Percentiles rank a stretch among this genome's conserved stretches.
These are phyloP conservation scores for Branchellion lobata DNA, from an alignment of 2,888 invertebrate species.

Conservation along the genomic window DNA sequence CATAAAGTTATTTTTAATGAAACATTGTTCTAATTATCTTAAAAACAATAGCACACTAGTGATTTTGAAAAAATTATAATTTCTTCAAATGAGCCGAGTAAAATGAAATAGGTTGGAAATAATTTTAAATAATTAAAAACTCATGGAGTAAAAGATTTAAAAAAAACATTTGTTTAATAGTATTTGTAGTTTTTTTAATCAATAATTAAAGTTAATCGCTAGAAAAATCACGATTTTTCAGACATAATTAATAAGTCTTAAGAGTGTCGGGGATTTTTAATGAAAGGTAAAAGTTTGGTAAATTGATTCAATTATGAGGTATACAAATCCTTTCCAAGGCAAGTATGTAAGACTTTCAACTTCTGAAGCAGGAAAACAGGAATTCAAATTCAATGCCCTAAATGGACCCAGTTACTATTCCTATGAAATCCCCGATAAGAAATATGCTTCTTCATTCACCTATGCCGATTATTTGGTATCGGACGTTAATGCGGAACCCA, in stretches of 20 bases:
- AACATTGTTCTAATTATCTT: too few species aligned
- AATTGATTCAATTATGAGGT: not conserved
- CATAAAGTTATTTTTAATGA: too few species aligned
- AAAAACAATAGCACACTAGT: too few species aligned
- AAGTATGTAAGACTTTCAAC: conserved; percentile 44
- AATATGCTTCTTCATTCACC: conserved; percentile 46
- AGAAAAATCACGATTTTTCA: not conserved
- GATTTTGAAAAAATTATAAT: too few species aligned
- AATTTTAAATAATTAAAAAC: conserved; percentile 1
- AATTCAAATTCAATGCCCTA: conserved; percentile 40
- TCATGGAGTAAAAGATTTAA: not conserved
- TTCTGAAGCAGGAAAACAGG: not conserved
- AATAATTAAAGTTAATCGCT: too few species aligned
- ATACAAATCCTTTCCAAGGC: conserved; percentile 11
- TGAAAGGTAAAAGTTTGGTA: too few species aligned
- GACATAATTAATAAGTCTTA: too few species aligned
- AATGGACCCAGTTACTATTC: conserved; percentile 45
- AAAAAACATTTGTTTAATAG: not conserved
- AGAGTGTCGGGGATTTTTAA: too few species aligned
- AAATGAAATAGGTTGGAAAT: too few species aligned
- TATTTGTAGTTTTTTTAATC: not conserved
- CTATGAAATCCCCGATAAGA: conserved; percentile 41
- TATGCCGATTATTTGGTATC: conserved; percentile 11
- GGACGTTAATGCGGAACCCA: not conserved
- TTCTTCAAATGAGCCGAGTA: too few species aligned